Percentiles rank a stretch among this genome's conserved stretches.
Evolutionary conservation across 2,113 vertebrate species (phyloP).

Genomic region (Alligator mississippiensis): DNA sequence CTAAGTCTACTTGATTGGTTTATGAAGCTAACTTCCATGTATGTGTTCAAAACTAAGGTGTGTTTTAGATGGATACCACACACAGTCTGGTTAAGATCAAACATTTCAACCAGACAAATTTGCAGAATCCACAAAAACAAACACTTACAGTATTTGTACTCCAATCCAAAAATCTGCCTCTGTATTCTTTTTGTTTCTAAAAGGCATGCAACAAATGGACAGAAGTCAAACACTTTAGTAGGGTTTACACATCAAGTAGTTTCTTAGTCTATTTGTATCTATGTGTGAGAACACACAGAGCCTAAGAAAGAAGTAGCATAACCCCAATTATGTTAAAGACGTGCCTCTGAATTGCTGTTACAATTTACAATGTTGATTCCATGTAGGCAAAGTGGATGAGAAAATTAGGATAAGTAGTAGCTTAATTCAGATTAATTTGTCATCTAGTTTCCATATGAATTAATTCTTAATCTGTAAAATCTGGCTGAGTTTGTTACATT

Average conservation of each 20-base stretch:
- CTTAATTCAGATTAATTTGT: not conserved
- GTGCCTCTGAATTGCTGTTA: not conserved
- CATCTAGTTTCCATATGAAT: not conserved
- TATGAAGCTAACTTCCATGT: not conserved
- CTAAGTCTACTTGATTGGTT: not conserved
- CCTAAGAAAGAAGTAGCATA: not conserved
- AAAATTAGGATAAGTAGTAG: not conserved
- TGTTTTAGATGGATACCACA: no score
- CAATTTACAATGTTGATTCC: not conserved
- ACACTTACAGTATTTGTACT: not conserved
- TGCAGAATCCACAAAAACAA: not conserved
- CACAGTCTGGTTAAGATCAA: no score
- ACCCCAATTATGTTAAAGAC: not conserved
- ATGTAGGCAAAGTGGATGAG: not conserved
- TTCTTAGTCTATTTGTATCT: not conserved
- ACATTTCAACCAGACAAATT: no score
- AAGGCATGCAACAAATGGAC: not conserved
- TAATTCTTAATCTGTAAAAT: not conserved
- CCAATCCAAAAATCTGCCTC: not conserved
- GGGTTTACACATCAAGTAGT: not conserved
- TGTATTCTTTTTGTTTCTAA: not conserved
- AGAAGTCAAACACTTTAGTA: not conserved
- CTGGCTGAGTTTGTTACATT: not conserved
- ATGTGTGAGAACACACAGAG: not conserved
- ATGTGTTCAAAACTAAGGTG: no score